Percentiles rank a stretch among this genome's conserved stretches.
phyloP scores from a whole-genome alignment of 1,140 invertebrate species.

The Telenomus remus region DNA sequence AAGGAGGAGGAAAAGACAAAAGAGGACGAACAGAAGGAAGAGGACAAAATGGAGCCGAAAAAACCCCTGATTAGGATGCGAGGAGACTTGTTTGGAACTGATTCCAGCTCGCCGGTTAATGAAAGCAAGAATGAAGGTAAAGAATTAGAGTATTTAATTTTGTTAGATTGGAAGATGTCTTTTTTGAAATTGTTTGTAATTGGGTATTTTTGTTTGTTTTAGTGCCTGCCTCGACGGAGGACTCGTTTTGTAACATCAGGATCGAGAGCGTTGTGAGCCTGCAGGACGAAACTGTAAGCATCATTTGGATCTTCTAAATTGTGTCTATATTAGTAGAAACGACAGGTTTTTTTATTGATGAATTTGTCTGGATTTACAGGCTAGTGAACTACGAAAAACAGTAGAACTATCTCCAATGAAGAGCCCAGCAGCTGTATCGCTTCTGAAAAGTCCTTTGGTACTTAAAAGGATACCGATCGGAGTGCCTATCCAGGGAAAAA shows the following conservation, averaged over 20 bases:
- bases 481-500: conserved; percentile 21
- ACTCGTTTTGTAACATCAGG: conserved; percentile 14
- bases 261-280: conserved; percentile 44
- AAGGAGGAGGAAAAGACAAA: conserved; percentile 2
- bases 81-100: conserved; percentile 41
- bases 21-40: no score
- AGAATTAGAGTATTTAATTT: background rate
- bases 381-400: conserved; percentile 65
- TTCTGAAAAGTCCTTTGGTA: conserved; percentile 66
- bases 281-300: conserved; percentile 27
- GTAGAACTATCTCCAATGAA: conserved; percentile 62
- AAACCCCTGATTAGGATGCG: conserved; percentile 67
- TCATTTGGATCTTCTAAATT: no score
- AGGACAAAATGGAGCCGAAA: conserved; percentile 13
- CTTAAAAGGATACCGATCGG: conserved; percentile 60
- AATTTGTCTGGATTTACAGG: conserved; percentile 42
- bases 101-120: background rate
- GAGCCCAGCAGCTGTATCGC: conserved; percentile 48
- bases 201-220: background rate
- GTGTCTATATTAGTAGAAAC: no score
- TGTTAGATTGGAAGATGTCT: no score
- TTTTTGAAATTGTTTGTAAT: background rate
- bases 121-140: background rate
- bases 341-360: no score
- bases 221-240: background rate